A percentile compares a stretch with the other conserved stretches of the same genome.
Conservation (phyloP, 1,140 invertebrate genomes). For the Neotoxoptera formosana region DNA sequence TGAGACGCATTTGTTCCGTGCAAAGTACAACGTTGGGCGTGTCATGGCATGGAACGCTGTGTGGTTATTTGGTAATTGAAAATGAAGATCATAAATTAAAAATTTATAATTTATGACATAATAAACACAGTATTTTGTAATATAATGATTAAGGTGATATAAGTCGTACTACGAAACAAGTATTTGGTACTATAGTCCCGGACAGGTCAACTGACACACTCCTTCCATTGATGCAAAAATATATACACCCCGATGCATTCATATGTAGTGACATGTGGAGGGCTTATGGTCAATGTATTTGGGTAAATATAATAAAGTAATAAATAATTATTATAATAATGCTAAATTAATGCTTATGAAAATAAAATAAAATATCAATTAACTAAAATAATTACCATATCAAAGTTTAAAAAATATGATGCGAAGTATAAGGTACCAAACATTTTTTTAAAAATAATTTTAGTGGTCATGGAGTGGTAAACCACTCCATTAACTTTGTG, state of each 20-base stretch:
- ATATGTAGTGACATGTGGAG: not conserved
- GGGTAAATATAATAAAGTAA: not conserved
- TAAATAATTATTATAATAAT: not conserved
- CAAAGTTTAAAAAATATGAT: no score
- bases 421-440: not conserved
- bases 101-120: no score
- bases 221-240: not conserved
- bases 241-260: not conserved
- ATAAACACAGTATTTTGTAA: no score
- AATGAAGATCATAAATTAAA: no score
- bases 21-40: not conserved
- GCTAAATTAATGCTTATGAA: no score
- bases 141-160: no score
- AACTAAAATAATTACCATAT: not conserved
- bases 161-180: not conserved
- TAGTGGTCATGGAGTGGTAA: no score
- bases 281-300: no score
- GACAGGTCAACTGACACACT: not conserved
- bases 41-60: not conserved
- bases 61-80: not conserved
- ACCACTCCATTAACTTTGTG: no score
- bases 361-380: not conserved
- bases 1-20: not conserved
- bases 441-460: not conserved
- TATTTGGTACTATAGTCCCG: not conserved